Base-by-base conservation (phyloP, 23 tunicate genomes). In the Ascidia mentula region DNA sequence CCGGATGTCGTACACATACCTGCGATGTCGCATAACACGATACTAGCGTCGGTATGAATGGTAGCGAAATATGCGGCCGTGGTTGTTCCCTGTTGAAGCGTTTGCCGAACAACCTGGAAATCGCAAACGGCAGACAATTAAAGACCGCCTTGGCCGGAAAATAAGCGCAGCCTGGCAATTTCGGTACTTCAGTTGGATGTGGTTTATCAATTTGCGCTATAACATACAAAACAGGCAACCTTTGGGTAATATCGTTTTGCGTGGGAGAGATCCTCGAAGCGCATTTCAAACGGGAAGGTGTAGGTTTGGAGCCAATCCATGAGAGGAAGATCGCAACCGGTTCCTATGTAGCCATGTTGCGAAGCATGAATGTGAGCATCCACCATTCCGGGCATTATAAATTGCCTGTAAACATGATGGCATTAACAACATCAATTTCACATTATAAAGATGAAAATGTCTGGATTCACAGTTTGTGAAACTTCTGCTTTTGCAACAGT, bases 281-380 rank as follows among this genome's bases (percentile, higher is more conserved):
- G 33, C 34, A 28, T 69, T 37, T 80, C 84, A 7, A 34, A 20
- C 26, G 84, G 84, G 37, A 69, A 80, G 18, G 84, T 80, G 36
- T 69, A 80, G 18, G n/a, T 61, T 31, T 38, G 35, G 31, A 80
- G 45, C 84, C 84, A 80, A 69, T 80, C 84, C 32, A 80, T 20
- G 0, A 80, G 77, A 28, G 84, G 84, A 6, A 69, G 8, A 34
- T 80, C 84, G 20, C 17, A n/a, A 17, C 72, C 76, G 31, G 70
- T 69, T 6, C 84, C 84, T 18, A 69, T 32, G 60, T 69, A 60
- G 18, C 31, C 46, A 37, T 60, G 70, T 37, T 80, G 84, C 22
- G 84, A 70, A 30, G 84, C 84, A 45, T 80, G 84, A 36, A 80
- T 37, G 38, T 80, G 84, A 31, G 79, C 84, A 37, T 80, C 84